Base-by-base conservation (phyloP, 2,888 invertebrate genomes). In the Limnephilus lunatus region DNA sequence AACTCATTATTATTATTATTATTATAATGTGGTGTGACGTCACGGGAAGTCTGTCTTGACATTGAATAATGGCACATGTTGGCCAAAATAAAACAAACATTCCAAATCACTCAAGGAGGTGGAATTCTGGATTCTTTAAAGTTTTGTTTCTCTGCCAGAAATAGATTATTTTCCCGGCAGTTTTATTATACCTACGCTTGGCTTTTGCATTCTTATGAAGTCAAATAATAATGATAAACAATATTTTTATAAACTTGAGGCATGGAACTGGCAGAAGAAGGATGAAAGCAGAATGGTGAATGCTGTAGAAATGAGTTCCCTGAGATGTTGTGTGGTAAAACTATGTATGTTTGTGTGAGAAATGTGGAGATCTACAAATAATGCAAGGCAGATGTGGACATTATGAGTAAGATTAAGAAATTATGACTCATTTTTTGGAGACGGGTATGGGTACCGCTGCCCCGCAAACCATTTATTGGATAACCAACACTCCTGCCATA, bases 41-140 rank as follows among this genome's bases (percentile, higher is more conserved):
- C 80, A 81, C n/a, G 12, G 80, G 35, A 80, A 89, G 32, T 88
- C 88, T 68, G 53, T 90, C 68, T 53, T 90, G 92, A 92, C 92
- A 87, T 85, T 92, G 92, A 92, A 86, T 91, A 91, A 92, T 92
- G 91, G 85, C 89, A 90, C 81, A 90, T 83, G 85, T 92, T 90
- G 80, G 30, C 83, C 68, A 90, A 92, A 92, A 92, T 90, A 83
- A 92, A 92, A 92, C 53, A 83, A 85, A 85, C 90, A 90, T 90
- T 90, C 90, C 83, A 90, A 90, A 32, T 90, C 83, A 68, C 85
- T 90, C 90, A 32, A 53, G 53, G 32, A 11, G 87, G 30, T 90
- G 39, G 91, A 91, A 91, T 92, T 85, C 85, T 89, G 48, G 91
- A 92, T 90, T 92, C 90, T 90, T 82, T 19, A 85, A 88, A 90